A percentile compares a stretch with the other conserved stretches of the same genome.
These are phyloP conservation scores for Echiichthys vipera DNA, from an alignment of 2,797 vertebrate genomes.

Conservation along the genomic window DNA sequence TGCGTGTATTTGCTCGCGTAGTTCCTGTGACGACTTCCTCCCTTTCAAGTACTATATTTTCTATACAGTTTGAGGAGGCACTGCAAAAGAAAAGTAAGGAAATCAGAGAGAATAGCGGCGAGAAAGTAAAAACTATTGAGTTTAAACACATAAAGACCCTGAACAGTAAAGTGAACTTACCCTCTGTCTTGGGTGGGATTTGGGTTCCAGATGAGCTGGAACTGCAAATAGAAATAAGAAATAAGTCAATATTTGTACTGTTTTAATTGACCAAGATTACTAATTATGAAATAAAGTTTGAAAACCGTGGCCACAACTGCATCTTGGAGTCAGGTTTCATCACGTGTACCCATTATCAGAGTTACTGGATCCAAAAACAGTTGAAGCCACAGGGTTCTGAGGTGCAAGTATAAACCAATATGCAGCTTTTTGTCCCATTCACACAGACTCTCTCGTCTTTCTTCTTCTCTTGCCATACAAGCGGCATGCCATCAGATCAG, in stretches of 20 bases:
- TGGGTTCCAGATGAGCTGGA: slow-evolving; percentile 77
- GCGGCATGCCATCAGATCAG: slow-evolving; percentile 70
- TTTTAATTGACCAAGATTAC: neutral
- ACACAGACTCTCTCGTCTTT: slow-evolving; percentile 44
- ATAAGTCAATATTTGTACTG: neutral
- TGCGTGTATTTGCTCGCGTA: slow-evolving; percentile 18
- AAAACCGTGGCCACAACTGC: slow-evolving; percentile 65
- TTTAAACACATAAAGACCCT: neutral
- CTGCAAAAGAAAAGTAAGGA: slow-evolving; percentile 60
- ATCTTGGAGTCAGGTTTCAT: slow-evolving; percentile 5
- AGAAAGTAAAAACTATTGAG: neutral
- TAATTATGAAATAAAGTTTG: neutral
- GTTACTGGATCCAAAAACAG: slow-evolving; percentile 13
- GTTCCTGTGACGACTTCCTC: slow-evolving; percentile 25
- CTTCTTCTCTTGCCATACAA: slow-evolving; percentile 61
- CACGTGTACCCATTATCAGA: slow-evolving; percentile 4
- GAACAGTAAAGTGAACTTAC: slow-evolving; percentile 52
- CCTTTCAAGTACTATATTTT: slow-evolving; percentile 24
- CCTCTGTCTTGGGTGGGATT: slow-evolving; percentile 84
- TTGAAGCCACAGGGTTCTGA: slow-evolving; percentile 68
- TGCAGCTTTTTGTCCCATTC: slow-evolving; percentile 42
- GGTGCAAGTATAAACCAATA: slow-evolving; percentile 28
- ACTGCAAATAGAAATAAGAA: slow-evolving; percentile 48
- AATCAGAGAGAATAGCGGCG: neutral
- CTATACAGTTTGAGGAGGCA: slow-evolving; percentile 84